phyloP scores from a whole-genome alignment of 2,797 vertebrate genomes.

The Pangasius sanitwongsei region DNA sequence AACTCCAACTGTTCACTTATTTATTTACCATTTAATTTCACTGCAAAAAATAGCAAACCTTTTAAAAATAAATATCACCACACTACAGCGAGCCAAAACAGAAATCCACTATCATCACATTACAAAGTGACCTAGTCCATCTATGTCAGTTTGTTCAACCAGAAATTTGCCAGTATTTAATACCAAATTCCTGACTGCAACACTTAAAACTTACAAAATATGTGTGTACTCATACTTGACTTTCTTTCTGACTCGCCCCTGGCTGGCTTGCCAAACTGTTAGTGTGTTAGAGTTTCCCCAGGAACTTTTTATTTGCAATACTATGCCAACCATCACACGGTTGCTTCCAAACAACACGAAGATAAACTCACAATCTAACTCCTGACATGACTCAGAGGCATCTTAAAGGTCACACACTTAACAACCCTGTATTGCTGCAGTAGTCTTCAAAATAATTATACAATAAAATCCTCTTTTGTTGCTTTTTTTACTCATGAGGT shows the following conservation, averaged over 20 bases:
- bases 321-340: neutral
- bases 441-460: neutral
- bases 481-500: neutral
- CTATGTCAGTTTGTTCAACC: too few relatives aligned
- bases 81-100: too few relatives aligned
- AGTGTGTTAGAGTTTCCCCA: too few relatives aligned
- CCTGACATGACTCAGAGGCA: neutral
- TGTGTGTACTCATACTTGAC: neutral
- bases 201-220: neutral
- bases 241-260: neutral
- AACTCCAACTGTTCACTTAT: neutral
- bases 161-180: too few relatives aligned
- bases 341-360: neutral
- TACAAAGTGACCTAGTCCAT: too few relatives aligned
- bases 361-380: neutral
- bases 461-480: neutral
- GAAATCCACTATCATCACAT: neutral
- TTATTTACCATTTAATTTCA: neutral
- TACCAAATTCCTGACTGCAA: neutral
- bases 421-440: neutral
- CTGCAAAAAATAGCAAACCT: neutral
- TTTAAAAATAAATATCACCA: neutral
- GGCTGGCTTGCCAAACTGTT: neutral
- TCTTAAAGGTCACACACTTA: neutral
- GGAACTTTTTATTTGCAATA: neutral